Evolutionary conservation across 53 echinoderm and acorn worm species (phyloP).

Genomic region (Echinometra lucunter): DNA sequence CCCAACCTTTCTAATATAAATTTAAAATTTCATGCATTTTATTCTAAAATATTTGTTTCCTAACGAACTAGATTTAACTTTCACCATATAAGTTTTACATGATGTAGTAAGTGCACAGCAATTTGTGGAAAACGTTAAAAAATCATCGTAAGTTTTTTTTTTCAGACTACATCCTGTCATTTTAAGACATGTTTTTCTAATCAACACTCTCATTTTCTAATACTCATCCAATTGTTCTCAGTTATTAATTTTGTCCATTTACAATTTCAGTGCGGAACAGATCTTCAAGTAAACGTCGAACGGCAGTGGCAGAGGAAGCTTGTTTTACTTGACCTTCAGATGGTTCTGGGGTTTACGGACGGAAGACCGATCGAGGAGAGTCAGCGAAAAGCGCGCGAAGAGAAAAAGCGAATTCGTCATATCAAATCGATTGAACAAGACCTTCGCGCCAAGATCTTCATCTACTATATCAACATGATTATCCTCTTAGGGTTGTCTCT

Average conservation of each 20-base stretch:
- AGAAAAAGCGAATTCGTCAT: not conserved
- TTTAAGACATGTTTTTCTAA: not conserved
- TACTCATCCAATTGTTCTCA: not conserved
- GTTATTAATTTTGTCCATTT: not conserved
- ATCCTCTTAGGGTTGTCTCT: conserved; percentile 63
- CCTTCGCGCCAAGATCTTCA: conserved; percentile 73
- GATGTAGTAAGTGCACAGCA: too few relatives aligned
- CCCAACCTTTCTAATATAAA: too few relatives aligned
- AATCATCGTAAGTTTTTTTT: too few relatives aligned
- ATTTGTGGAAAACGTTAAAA: too few relatives aligned
- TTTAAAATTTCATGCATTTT: too few relatives aligned
- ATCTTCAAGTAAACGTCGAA: not conserved
- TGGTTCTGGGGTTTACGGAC: conserved; percentile 50
- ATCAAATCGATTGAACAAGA: conserved; percentile 69
- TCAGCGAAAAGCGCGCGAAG: conserved; percentile 40
- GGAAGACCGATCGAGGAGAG: not conserved
- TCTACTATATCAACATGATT: conserved; percentile 75
- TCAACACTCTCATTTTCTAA: not conserved
- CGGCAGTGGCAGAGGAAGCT: not conserved
- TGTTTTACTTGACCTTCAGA: not conserved
- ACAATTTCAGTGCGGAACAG: not conserved
- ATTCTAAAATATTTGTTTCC: too few relatives aligned
- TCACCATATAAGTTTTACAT: too few relatives aligned
- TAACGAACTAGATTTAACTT: too few relatives aligned
- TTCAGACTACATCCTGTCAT: too few relatives aligned